Evolutionary conservation across 2,888 invertebrate species (phyloP).

Genomic region (Cosmia trapezina): DNA sequence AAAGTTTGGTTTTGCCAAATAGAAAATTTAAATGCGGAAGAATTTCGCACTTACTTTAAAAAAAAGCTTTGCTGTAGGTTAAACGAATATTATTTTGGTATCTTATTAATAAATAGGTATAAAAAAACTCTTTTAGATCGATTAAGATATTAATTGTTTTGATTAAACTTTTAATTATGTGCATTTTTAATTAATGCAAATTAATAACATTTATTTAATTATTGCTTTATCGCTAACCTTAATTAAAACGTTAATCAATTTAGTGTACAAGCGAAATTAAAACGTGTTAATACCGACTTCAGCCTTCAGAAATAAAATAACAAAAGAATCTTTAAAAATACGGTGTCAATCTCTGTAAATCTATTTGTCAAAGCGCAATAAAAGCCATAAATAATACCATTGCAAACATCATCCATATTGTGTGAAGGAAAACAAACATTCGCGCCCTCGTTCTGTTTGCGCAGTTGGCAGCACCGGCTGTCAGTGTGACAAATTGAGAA

Average conservation of each 20-base stretch:
- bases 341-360: slow-evolving; percentile 81
- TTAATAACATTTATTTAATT: not conserved
- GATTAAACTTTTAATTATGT: not conserved
- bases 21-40: slow-evolving; percentile 6
- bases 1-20: slow-evolving; percentile 18
- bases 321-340: slow-evolving; percentile 59
- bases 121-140: not conserved
- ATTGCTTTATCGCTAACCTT: not conserved
- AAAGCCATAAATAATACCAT: slow-evolving; percentile 83
- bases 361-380: slow-evolving; percentile 81
- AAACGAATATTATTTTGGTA: not conserved
- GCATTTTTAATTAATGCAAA: not conserved
- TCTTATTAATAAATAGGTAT: not conserved
- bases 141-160: not conserved
- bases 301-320: slow-evolving; percentile 37
- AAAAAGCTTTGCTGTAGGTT: not conserved
- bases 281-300: slow-evolving; percentile 30
- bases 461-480: slow-evolving; percentile 83
- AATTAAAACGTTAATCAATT: not conserved
- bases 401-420: slow-evolving; percentile 82
- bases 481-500: slow-evolving; percentile 79
- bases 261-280: not conserved
- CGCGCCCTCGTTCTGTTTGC: slow-evolving; percentile 84
- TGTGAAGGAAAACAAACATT: slow-evolving; percentile 82
- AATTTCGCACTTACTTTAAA: slow-evolving; percentile 3